Evolutionary conservation across 2,113 vertebrate genomes (phyloP).

Genomic region (Perccottus glenii): DNA sequence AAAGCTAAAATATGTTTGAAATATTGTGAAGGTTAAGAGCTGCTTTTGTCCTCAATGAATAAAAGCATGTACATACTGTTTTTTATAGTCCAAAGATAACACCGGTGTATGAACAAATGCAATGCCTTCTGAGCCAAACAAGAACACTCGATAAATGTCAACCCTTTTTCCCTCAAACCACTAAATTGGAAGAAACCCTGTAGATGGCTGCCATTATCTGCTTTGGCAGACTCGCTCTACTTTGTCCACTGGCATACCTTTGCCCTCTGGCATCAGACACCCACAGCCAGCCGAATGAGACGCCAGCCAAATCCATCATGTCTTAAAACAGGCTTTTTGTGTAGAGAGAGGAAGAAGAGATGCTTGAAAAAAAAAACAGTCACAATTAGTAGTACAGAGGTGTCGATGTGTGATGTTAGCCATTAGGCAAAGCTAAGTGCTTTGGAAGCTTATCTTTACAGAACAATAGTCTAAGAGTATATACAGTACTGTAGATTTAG

Average conservation of each 20-base stretch:
- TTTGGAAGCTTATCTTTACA: too few species aligned
- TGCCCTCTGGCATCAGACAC: conserved; percentile 40
- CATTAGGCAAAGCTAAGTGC: too few species aligned
- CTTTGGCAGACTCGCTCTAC: conserved; percentile 37
- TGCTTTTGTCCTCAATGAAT: not conserved
- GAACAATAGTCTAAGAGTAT: too few species aligned
- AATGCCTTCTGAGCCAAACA: not conserved
- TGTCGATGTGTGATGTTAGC: not conserved
- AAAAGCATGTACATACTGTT: not conserved
- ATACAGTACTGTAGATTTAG: too few species aligned
- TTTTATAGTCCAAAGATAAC: not conserved
- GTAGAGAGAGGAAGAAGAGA: conserved; percentile 18
- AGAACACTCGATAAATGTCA: not conserved
- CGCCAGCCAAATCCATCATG: conserved; percentile 27
- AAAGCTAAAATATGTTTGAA: not conserved
- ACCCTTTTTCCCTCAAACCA: conserved; percentile 1
- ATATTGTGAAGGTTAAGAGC: not conserved
- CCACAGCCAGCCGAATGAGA: conserved; percentile 38
- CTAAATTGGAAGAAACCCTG: conserved; percentile 11
- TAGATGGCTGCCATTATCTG: conserved; percentile 44
- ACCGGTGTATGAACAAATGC: not conserved
- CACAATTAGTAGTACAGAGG: not conserved
- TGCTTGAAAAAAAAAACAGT: conserved; percentile 17
- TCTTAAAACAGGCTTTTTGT: conserved; percentile 30
- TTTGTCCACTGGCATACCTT: conserved; percentile 31